Evolutionary conservation across 92 coral and sea anemone species (phyloP).

Genomic region (Micromussa lordhowensis): DNA sequence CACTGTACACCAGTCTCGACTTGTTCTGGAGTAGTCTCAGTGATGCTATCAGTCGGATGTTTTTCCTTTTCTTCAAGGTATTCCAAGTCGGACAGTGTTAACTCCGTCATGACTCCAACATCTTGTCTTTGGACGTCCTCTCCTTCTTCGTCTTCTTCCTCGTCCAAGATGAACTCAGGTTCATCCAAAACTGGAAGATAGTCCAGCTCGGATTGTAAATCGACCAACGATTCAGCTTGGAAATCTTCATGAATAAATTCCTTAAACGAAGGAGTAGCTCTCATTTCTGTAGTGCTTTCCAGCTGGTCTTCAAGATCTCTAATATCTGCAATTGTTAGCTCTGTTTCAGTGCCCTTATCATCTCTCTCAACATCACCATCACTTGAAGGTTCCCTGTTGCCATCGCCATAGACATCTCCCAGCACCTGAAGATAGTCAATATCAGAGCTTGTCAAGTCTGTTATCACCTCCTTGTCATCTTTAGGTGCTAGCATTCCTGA

Average conservation of each 20-base stretch:
- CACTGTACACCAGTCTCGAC: conserved; percentile 55
- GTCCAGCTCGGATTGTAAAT: conserved; percentile 41
- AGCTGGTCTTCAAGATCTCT: conserved; percentile 69
- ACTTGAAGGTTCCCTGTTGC: neutral
- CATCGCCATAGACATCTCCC: conserved; percentile 39
- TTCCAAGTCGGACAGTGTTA: conserved; percentile 60
- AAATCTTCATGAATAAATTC: conserved; percentile 14
- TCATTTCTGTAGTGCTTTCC: conserved; percentile 6
- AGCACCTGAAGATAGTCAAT: conserved; percentile 64
- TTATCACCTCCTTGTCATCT: conserved; percentile 58
- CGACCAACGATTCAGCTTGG: conserved; percentile 14
- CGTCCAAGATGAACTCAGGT: conserved; percentile 44
- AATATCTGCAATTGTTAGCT: conserved; percentile 57
- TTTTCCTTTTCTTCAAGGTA: conserved; percentile 33
- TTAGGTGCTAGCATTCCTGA: conserved; percentile 42
- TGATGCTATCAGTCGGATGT: conserved; percentile 22
- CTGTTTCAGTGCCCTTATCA: conserved; percentile 59
- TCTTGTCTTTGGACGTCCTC: conserved; percentile 33
- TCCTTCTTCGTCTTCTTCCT: conserved; percentile 4
- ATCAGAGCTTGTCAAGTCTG: conserved; percentile 70
- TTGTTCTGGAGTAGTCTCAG: neutral
- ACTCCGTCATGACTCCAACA: conserved; percentile 55
- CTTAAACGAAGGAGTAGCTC: conserved; percentile 12
- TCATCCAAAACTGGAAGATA: conserved; percentile 42
- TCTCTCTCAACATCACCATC: conserved; percentile 21